A percentile compares a stretch with the other conserved stretches of the same genome.
phyloP scores from a whole-genome alignment of 2,888 invertebrate species.

The Germaria angustata region DNA sequence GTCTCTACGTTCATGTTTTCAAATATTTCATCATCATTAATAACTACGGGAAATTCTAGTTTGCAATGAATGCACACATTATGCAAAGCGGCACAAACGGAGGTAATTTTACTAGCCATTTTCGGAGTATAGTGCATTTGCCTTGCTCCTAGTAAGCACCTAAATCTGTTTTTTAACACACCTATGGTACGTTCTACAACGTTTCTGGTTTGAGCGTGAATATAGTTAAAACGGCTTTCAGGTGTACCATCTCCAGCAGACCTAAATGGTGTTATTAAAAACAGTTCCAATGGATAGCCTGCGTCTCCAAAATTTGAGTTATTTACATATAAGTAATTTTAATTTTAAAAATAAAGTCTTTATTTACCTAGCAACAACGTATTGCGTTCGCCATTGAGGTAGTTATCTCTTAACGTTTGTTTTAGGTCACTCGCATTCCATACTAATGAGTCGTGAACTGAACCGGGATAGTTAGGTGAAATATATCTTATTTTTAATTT shows the following conservation, averaged over 20 bases:
- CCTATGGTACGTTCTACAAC: too few relatives aligned
- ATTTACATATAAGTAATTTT: too few relatives aligned
- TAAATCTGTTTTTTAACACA: neutral
- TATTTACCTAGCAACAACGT: neutral
- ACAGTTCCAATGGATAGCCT: neutral
- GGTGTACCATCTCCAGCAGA: neutral
- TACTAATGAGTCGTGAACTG: too few relatives aligned
- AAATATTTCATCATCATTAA: neutral
- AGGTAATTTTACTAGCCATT: neutral
- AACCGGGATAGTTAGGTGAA: too few relatives aligned
- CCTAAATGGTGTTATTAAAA: too few relatives aligned
- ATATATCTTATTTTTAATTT: too few relatives aligned
- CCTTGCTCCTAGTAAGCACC: too few relatives aligned
- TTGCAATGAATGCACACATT: neutral
- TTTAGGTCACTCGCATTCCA: too few relatives aligned
- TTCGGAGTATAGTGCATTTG: too few relatives aligned
- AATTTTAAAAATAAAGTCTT: neutral
- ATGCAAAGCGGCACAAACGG: too few relatives aligned
- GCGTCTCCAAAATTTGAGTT: too few relatives aligned
- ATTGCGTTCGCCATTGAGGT: neutral
- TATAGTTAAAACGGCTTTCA: neutral
- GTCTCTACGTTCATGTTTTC: neutral
- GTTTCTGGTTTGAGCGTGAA: neutral
- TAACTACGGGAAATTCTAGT: neutral
- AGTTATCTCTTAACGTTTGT: too few relatives aligned